Conservation (phyloP, 2,888 invertebrate genomes). For the Pyralis farinalis region DNA sequence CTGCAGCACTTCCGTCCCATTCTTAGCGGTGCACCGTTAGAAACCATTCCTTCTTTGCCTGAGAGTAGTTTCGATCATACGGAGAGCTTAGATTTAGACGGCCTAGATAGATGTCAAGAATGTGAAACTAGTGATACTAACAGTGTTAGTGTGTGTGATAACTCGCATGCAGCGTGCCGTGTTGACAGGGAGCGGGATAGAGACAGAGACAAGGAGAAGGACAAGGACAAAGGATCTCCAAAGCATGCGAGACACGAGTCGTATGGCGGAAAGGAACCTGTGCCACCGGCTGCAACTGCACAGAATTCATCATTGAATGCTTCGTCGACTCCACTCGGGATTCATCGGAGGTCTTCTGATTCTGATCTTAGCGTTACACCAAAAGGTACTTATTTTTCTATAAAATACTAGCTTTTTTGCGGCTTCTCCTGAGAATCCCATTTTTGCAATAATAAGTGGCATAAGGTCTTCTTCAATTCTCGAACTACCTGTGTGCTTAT, state of each 20-base stretch:
- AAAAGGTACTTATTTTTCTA: conserved; percentile 92
- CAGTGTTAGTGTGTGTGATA: conserved; percentile 75
- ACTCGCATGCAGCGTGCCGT: conserved; percentile 79
- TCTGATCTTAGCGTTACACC: conserved; percentile 96
- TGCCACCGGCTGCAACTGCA: conserved; percentile 37
- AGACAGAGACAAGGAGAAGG: conserved; percentile 41
- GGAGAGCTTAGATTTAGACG: conserved; percentile 55
- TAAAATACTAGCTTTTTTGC: too few relatives aligned
- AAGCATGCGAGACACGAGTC: conserved; percentile 79
- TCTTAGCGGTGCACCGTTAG: conserved; percentile 57
- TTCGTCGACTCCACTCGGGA: conserved; percentile 76
- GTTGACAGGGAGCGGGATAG: conserved; percentile 65
- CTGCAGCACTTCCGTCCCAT: conserved; percentile 61
- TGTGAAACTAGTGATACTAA: conserved; percentile 46
- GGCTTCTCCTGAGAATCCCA: too few relatives aligned
- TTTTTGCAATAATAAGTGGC: too few relatives aligned
- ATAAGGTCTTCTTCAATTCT: too few relatives aligned
- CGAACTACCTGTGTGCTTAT: too few relatives aligned
- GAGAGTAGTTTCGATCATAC: conserved; percentile 54
- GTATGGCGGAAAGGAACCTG: conserved; percentile 70
- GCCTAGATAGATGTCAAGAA: conserved; percentile 23
- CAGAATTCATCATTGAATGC: conserved; percentile 64
- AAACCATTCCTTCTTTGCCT: conserved; percentile 68
- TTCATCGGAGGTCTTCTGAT: conserved; percentile 92
- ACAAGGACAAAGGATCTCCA: conserved; percentile 61